Base-by-base conservation (phyloP, 1,140 invertebrate genomes). In the Capitella teleta region DNA sequence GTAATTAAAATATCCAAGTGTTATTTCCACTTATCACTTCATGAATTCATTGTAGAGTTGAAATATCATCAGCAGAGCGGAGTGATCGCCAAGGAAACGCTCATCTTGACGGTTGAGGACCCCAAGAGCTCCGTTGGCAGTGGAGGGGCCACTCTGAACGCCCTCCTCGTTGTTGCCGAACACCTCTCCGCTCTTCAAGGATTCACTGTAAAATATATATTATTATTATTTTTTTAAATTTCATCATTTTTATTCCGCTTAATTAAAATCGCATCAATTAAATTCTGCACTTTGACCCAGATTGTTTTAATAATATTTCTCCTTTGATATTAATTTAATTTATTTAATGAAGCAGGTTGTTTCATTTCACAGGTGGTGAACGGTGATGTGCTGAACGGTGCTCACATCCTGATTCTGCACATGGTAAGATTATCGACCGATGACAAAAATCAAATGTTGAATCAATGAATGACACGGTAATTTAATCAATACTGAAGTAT, bases 121-220 rank as follows among this genome's bases (percentile, higher is more conserved):
- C 73, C 73, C 26, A 62, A 67, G 46, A 47, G 54, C 19, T 61
- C 68, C 48, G 67, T 77, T 28, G 76, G 76, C 2, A 77, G 75
- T 63, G 76, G 76, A 28, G 74, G 75, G 23, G 76, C 76, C 12
- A 77, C 76, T 5, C 58, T 78, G 12, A 78, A 78, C 64, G 76
- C 76, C 14, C 47, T 78, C 10, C 54, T 77, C 8, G 68, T 75
- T 25, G 68, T 74, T 5, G 59, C 73, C 12, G 76, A 78, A 56
- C 66, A 71, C 53, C 64, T 77, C 3, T 70, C 68, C 61, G 74
- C 73, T 6, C 56, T 63, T 38, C 47, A 57, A 28, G 66, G 68
- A 30, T 74, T 61, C 48, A 63, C 66, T 32, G 76, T 78, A 62
- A 47, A 28, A 32, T 32, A 28, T 2, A 32, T 3, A 6, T 32